These are phyloP conservation scores for Chironomus striatipennis DNA, from an alignment of 1,140 invertebrate species.

Conservation along the genomic window DNA sequence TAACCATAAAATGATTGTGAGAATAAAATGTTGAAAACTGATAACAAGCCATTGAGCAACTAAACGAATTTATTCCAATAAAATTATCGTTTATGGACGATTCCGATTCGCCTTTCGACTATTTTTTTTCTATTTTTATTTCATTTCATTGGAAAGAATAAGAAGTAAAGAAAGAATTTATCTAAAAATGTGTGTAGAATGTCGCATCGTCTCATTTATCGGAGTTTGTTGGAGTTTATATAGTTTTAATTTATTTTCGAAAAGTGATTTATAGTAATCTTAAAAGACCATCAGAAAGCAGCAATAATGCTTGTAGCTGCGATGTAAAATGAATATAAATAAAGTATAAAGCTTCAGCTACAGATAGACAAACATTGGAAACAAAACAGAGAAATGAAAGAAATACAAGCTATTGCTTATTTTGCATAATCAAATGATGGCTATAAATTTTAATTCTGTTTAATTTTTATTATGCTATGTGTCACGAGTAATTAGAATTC, in stretches of 20 bases:
- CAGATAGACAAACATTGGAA: not conserved
- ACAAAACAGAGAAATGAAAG: not conserved
- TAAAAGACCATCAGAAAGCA: slow-evolving; percentile 15
- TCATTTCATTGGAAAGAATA: not conserved
- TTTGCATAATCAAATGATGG: slow-evolving; percentile 13
- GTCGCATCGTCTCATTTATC: not conserved
- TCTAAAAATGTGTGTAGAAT: slow-evolving; percentile 4
- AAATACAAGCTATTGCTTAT: not conserved
- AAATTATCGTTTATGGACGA: not conserved
- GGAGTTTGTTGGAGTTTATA: not conserved
- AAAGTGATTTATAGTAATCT: slow-evolving; percentile 17
- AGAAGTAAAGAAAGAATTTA: not conserved
- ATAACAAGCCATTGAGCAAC: slow-evolving; percentile 10
- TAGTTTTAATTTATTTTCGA: slow-evolving; percentile 21
- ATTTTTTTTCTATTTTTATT: not conserved
- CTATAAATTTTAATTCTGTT: not conserved
- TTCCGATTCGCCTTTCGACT: not conserved
- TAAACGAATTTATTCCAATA: not conserved
- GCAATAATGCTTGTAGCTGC: not conserved
- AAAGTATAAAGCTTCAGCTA: too few species aligned
- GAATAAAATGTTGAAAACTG: slow-evolving; percentile 4
- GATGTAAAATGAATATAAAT: too few species aligned
- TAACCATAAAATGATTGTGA: slow-evolving; percentile 24
- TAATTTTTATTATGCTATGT: not conserved
- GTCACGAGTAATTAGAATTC: not conserved